Conservation (phyloP, 2,113 vertebrate genomes). For the Stigmatopora argus region DNA sequence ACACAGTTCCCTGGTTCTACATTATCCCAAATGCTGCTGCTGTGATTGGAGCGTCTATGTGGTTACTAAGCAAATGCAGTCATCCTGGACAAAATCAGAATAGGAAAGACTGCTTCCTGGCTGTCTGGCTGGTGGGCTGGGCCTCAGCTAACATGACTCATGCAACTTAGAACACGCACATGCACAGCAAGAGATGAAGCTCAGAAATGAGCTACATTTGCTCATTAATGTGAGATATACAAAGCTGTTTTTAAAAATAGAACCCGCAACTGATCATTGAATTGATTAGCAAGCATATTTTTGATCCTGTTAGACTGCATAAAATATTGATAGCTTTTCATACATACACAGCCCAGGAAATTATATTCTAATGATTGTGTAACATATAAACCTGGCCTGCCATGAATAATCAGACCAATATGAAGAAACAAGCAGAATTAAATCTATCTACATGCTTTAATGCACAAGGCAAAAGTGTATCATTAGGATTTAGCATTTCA, state of each 20-base stretch:
- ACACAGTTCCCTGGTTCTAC: constrained; percentile 33
- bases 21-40: constrained; percentile 58
- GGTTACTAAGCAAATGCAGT: constrained; percentile 70
- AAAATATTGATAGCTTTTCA: background rate
- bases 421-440: background rate
- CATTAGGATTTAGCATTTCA: background rate
- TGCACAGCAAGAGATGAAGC: constrained; percentile 5
- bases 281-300: background rate
- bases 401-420: background rate
- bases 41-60: constrained; percentile 62
- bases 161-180: constrained; percentile 17
- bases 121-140: constrained; percentile 45
- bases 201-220: constrained; percentile 6
- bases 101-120: constrained; percentile 50
- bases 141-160: constrained; percentile 11
- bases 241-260: background rate
- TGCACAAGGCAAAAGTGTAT: background rate
- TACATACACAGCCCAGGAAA: background rate
- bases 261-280: background rate
- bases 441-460: background rate
- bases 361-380: background rate
- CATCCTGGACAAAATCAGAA: constrained; percentile 60
- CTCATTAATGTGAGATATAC: background rate
- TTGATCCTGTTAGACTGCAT: background rate
- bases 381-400: background rate